Conservation (phyloP, 2,113 vertebrate species). For the Eptesicus fuscus region DNA sequence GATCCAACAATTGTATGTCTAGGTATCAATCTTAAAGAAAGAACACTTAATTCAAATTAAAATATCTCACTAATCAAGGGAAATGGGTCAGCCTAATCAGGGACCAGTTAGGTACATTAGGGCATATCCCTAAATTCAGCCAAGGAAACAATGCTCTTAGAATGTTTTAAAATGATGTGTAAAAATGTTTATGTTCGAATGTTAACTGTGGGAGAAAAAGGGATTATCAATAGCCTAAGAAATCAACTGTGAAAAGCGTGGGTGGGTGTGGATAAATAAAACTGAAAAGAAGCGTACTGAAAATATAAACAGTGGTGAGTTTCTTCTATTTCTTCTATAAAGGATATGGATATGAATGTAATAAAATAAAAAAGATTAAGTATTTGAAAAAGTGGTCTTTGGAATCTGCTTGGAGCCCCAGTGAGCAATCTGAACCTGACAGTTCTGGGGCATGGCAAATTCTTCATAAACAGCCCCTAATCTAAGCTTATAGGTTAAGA, state of each 20-base stretch:
- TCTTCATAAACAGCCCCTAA: neutral
- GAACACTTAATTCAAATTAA: constrained; percentile 18
- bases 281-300: neutral
- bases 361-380: neutral
- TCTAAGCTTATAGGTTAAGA: neutral
- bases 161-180: neutral
- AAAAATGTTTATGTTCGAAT: neutral
- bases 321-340: neutral
- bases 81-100: neutral
- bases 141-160: neutral
- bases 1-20: neutral
- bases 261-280: neutral
- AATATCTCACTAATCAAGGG: neutral
- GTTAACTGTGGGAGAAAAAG: neutral
- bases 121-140: neutral
- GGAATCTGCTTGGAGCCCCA: neutral
- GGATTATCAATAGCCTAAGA: neutral
- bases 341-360: neutral
- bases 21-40: neutral
- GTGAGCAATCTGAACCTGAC: neutral
- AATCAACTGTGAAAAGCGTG: neutral
- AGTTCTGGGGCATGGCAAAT: neutral
- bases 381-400: neutral
- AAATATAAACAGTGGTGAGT: neutral
- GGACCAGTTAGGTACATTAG: neutral